Evolutionary conservation across 2,797 vertebrate genomes (phyloP).

Genomic region (Helostoma temminkii): DNA sequence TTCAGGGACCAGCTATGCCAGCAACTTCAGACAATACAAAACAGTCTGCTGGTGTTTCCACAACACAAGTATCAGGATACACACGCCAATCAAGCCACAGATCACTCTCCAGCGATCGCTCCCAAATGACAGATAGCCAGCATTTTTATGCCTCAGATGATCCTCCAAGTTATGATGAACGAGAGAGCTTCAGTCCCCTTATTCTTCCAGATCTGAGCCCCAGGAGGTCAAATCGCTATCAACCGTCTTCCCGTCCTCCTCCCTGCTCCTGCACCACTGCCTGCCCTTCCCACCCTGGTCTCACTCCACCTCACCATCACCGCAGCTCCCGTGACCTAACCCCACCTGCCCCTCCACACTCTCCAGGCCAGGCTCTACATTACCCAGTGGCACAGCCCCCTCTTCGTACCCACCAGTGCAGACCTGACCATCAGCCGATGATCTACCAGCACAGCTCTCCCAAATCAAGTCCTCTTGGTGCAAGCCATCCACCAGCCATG

Average conservation of each 20-base stretch:
- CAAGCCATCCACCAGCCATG: conserved; percentile 69
- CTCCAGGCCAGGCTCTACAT: conserved; percentile 70
- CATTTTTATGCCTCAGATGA: conserved; percentile 84
- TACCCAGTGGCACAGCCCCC: conserved; percentile 70
- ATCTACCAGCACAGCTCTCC: conserved; percentile 80
- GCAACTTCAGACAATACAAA: conserved; percentile 60
- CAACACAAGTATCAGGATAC: conserved; percentile 65
- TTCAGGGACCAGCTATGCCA: conserved; percentile 55
- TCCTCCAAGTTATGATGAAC: conserved; percentile 87
- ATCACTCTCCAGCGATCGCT: conserved; percentile 62
- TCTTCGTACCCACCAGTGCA: conserved; percentile 76
- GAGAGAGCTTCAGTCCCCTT: conserved; percentile 86
- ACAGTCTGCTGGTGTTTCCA: conserved; percentile 59
- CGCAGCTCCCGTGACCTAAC: conserved; percentile 76
- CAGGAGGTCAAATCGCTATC: conserved; percentile 75
- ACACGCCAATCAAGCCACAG: conserved; percentile 48
- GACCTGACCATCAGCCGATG: conserved; percentile 74
- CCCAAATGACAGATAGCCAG: conserved; percentile 66
- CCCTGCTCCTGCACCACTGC: conserved; percentile 81
- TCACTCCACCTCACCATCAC: conserved; percentile 61
- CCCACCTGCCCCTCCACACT: conserved; percentile 68
- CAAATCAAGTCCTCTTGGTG: conserved; percentile 72
- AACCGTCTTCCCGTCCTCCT: conserved; percentile 73
- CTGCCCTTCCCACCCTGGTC: conserved; percentile 66
- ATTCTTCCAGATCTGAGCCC: conserved; percentile 77